Evolutionary conservation across 2,888 invertebrate species (phyloP).

Genomic region (Xestia sexstrigata): DNA sequence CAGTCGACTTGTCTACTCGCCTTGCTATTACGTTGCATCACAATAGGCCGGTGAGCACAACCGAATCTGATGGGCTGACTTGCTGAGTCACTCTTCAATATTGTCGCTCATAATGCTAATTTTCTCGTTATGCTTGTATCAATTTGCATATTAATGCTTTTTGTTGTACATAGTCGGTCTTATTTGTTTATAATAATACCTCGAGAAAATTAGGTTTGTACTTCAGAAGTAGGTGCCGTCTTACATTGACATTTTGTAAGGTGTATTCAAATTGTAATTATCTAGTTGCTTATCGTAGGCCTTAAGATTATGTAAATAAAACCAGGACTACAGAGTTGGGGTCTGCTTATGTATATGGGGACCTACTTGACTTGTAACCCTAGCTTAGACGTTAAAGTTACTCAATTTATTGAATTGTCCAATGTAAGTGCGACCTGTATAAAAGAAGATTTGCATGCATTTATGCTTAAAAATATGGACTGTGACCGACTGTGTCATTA

Average conservation of each 20-base stretch:
- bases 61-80: slow-evolving; percentile 84
- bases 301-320: slow-evolving; percentile 51
- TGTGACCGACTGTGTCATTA: neutral
- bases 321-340: slow-evolving; percentile 15
- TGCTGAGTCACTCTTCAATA: slow-evolving; percentile 88
- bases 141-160: slow-evolving; percentile 89
- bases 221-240: slow-evolving; percentile 52
- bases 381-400: slow-evolving; percentile 16
- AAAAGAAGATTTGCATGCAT: neutral
- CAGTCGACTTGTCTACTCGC: slow-evolving; percentile 81
- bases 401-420: slow-evolving; percentile 25
- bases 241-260: slow-evolving; percentile 53
- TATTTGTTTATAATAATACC: slow-evolving; percentile 71
- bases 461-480: neutral
- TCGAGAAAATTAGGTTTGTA: slow-evolving; percentile 55
- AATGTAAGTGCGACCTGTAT: neutral
- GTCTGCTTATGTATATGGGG: slow-evolving; percentile 9
- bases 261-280: slow-evolving; percentile 54
- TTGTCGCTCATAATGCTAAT: slow-evolving; percentile 89
- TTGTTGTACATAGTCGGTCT: slow-evolving; percentile 74
- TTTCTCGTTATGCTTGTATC: slow-evolving; percentile 88
- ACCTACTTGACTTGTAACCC: slow-evolving; percentile 24
- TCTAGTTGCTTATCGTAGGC: slow-evolving; percentile 39
- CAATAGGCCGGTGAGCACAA: slow-evolving; percentile 77
- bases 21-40: slow-evolving; percentile 78